Conservation (phyloP, 2,888 invertebrate genomes). For the Scaptomyza reducta region DNA sequence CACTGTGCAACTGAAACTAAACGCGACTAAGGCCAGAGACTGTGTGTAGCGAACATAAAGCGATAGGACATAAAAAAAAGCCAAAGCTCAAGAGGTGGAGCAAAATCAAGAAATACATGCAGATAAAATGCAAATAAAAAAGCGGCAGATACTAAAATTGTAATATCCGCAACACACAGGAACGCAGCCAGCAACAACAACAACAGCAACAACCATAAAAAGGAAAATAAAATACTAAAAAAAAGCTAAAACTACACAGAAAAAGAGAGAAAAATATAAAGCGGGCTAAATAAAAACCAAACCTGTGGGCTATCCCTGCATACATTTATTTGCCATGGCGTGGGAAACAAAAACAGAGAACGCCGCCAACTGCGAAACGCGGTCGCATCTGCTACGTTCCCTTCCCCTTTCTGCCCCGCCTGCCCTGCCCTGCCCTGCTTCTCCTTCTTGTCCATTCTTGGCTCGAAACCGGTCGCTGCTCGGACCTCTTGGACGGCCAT, state of each 20-base stretch:
- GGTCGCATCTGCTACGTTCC: slow-evolving; percentile 38
- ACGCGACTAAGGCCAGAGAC: slow-evolving; percentile 43
- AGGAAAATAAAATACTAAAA: slow-evolving; percentile 25
- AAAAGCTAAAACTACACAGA: slow-evolving; percentile 28
- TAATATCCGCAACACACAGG: slow-evolving; percentile 72
- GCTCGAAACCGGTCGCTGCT: slow-evolving; percentile 58
- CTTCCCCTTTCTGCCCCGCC: too few species aligned
- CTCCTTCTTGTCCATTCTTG: slow-evolving; percentile 1
- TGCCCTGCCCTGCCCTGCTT: slow-evolving; percentile 1
- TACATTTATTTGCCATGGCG: slow-evolving; percentile 67
- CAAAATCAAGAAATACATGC: slow-evolving; percentile 62
- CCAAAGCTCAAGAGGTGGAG: slow-evolving; percentile 1
- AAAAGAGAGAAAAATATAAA: slow-evolving; percentile 1
- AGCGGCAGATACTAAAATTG: slow-evolving; percentile 76
- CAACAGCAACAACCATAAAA: slow-evolving; percentile 16
- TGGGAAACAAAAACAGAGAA: slow-evolving; percentile 67
- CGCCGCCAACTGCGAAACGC: slow-evolving; percentile 45
- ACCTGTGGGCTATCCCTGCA: slow-evolving; percentile 70
- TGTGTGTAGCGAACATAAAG: slow-evolving; percentile 24
- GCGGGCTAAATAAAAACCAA: slow-evolving; percentile 53
- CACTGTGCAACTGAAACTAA: slow-evolving; percentile 48
- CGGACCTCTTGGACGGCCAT: slow-evolving; percentile 28
- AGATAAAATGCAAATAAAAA: slow-evolving; percentile 78
- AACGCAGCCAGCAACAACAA: slow-evolving; percentile 49
- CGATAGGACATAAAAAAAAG: slow-evolving; percentile 1